Evolutionary conservation across 2,113 vertebrate genomes (phyloP).

Genomic region (Sinocyclocheilus anshuiensis): DNA sequence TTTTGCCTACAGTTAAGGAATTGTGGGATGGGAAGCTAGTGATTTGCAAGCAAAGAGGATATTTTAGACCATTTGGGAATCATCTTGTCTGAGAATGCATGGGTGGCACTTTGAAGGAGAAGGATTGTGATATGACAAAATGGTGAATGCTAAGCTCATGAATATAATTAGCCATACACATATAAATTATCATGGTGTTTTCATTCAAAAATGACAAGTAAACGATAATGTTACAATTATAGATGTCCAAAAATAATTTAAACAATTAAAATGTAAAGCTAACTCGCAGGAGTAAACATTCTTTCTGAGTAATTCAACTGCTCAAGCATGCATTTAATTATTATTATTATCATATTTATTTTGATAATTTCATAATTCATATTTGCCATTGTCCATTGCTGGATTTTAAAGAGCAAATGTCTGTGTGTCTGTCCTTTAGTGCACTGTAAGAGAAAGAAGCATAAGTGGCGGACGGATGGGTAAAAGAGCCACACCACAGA

Average conservation of each 20-base stretch:
- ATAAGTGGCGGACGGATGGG: background rate
- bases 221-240: background rate
- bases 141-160: background rate
- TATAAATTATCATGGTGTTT: background rate
- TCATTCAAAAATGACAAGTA: background rate
- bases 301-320: background rate
- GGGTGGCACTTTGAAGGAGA: background rate
- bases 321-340: background rate
- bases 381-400: no score
- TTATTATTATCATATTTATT: background rate
- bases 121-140: background rate
- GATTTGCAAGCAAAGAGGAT: background rate
- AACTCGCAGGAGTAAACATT: background rate
- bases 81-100: background rate
- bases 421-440: no score
- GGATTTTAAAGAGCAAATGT: no score
- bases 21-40: background rate
- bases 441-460: background rate
- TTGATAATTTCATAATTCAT: no score
- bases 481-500: slow-evolving; percentile 15
- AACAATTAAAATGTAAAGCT: background rate
- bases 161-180: background rate
- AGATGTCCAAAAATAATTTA: background rate
- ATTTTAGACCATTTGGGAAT: background rate
- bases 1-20: slow-evolving; percentile 3